A percentile compares a stretch with the other conserved stretches of the same genome.
phyloP scores from a whole-genome alignment of 2,888 invertebrate species.

The Callimorpha dominula region DNA sequence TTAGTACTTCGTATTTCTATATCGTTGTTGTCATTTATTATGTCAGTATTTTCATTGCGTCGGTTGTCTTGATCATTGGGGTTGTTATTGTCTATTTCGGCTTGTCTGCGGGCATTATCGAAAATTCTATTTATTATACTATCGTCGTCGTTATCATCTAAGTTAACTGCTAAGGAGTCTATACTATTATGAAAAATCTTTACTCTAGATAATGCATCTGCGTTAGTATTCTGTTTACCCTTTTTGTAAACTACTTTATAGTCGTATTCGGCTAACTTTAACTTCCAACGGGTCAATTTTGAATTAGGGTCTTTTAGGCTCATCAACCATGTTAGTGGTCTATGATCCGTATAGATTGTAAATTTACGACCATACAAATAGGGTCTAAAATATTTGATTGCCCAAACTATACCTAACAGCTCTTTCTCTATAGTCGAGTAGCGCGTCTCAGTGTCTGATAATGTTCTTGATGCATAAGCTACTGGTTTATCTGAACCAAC shows the following conservation, averaged over 20 bases:
- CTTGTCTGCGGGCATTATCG: not conserved
- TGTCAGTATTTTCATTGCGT: not conserved
- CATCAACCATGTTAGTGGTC: not conserved
- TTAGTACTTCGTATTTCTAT: too few species aligned
- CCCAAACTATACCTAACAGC: not conserved
- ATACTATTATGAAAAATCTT: too few species aligned
- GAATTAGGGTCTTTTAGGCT: not conserved
- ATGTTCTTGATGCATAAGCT: not conserved
- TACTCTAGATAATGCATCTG: too few species aligned
- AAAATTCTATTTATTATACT: too few species aligned
- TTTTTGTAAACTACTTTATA: not conserved
- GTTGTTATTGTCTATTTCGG: not conserved
- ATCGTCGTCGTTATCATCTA: too few species aligned
- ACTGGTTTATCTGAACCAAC: too few species aligned
- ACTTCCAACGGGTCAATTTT: not conserved
- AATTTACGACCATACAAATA: too few species aligned
- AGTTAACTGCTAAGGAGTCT: too few species aligned
- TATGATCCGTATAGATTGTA: too few species aligned
- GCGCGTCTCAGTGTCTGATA: not conserved
- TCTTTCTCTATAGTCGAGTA: not conserved
- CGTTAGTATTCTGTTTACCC: too few species aligned
- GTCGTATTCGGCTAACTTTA: not conserved
- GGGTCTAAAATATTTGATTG: not conserved
- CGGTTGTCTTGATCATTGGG: too few species aligned
- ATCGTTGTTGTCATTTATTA: too few species aligned